Conservation (phyloP, 1,140 invertebrate genomes). For the Odontomachus brunneus region DNA sequence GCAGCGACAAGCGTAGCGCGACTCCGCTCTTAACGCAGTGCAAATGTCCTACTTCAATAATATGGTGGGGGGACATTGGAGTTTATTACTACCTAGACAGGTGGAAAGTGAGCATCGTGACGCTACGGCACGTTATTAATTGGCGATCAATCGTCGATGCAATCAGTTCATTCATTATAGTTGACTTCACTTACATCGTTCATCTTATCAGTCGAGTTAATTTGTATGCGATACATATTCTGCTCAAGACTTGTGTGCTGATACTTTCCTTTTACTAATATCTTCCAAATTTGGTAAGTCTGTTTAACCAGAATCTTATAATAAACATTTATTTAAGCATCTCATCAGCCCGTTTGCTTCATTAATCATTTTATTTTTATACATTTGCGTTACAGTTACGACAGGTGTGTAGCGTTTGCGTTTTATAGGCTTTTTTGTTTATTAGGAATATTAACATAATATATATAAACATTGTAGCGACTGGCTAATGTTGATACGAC, state of each 20-base stretch:
- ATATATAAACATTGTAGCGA: no score
- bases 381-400: no score
- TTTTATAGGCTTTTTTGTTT: no score
- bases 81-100: constrained; percentile 73
- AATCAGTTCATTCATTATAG: constrained; percentile 60
- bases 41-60: constrained; percentile 44
- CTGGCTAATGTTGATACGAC: no score
- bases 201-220: constrained; percentile 44
- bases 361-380: neutral
- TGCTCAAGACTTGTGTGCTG: neutral
- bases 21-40: constrained; percentile 17
- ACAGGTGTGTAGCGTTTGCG: no score
- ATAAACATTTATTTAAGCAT: neutral
- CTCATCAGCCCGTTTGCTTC: neutral
- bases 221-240: constrained; percentile 24
- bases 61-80: constrained; percentile 67
- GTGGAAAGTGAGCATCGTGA: constrained; percentile 68
- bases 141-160: constrained; percentile 62
- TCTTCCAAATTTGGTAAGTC: constrained; percentile 52
- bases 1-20: neutral
- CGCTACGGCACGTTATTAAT: constrained; percentile 75
- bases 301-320: neutral
- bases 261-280: constrained; percentile 20
- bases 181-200: constrained; percentile 36
- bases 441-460: no score